phyloP scores from a whole-genome alignment of 2,888 invertebrate species.

The Sphaerophoria taeniata region DNA sequence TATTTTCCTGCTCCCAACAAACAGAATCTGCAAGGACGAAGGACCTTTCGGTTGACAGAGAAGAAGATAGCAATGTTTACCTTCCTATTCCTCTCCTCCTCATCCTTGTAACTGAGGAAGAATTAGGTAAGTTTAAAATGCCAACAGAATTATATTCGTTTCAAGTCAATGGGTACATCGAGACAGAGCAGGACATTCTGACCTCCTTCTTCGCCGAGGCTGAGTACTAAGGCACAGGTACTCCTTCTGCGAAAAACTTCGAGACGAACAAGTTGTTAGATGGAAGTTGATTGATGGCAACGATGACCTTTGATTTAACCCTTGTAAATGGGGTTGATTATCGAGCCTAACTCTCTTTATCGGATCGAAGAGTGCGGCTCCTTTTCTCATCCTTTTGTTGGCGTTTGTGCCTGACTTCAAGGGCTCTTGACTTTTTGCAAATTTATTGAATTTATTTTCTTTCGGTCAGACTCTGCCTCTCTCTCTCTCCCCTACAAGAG shows the following conservation, averaged over 20 bases:
- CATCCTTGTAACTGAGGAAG: neutral
- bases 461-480: slow-evolving; percentile 18
- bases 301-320: slow-evolving; percentile 65
- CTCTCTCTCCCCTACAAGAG: slow-evolving; percentile 40
- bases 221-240: slow-evolving; percentile 1
- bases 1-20: slow-evolving; percentile 12
- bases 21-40: neutral
- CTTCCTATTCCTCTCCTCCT: slow-evolving; percentile 4
- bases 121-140: slow-evolving; percentile 53
- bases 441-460: slow-evolving; percentile 70
- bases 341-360: slow-evolving; percentile 34
- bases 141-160: slow-evolving; percentile 68
- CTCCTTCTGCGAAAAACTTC: neutral
- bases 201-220: neutral
- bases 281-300: slow-evolving; percentile 68
- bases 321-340: slow-evolving; percentile 64
- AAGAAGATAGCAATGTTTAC: slow-evolving; percentile 53
- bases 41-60: slow-evolving; percentile 40
- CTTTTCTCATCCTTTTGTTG: slow-evolving; percentile 32
- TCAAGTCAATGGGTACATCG: slow-evolving; percentile 51
- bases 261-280: neutral
- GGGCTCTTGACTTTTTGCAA: slow-evolving; percentile 52
- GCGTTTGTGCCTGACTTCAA: slow-evolving; percentile 21
- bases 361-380: slow-evolving; percentile 1
- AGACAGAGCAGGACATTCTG: neutral